phyloP scores from a whole-genome alignment of 2,797 vertebrate species.

The Anolis apletophallus region DNA sequence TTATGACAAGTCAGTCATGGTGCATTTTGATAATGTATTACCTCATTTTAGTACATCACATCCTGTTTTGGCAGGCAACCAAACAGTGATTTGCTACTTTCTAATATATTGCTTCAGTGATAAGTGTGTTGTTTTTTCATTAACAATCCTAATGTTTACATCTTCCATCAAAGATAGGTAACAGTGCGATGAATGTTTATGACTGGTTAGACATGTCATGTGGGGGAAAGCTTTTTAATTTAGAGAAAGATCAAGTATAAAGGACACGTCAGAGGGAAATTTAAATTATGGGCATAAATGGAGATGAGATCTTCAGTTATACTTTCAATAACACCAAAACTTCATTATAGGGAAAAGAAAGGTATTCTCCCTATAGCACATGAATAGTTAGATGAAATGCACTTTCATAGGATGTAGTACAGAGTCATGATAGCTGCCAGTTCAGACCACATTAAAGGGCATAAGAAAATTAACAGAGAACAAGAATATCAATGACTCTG shows the following conservation, averaged over 20 bases:
- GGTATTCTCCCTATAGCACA: background rate
- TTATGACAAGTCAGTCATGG: slow-evolving; percentile 5
- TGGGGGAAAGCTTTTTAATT: background rate
- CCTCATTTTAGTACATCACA: background rate
- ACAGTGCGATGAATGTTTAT: background rate
- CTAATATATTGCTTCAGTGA: background rate
- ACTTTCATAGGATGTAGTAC: too few species aligned
- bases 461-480: too few species aligned
- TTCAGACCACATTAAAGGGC: too few species aligned
- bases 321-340: background rate
- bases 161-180: background rate
- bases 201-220: background rate
- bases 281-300: background rate
- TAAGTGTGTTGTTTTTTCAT: background rate
- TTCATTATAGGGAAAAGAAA: background rate
- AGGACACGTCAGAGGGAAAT: background rate
- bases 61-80: background rate
- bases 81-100: background rate
- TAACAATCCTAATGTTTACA: background rate
- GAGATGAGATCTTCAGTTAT: background rate
- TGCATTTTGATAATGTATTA: slow-evolving; percentile 1
- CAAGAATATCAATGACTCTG: too few species aligned
- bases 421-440: too few species aligned
- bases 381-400: background rate
- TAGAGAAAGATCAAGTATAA: background rate